These are phyloP conservation scores for Embiotoca jacksoni DNA, from an alignment of 2,113 vertebrate species.

Conservation along the genomic window DNA sequence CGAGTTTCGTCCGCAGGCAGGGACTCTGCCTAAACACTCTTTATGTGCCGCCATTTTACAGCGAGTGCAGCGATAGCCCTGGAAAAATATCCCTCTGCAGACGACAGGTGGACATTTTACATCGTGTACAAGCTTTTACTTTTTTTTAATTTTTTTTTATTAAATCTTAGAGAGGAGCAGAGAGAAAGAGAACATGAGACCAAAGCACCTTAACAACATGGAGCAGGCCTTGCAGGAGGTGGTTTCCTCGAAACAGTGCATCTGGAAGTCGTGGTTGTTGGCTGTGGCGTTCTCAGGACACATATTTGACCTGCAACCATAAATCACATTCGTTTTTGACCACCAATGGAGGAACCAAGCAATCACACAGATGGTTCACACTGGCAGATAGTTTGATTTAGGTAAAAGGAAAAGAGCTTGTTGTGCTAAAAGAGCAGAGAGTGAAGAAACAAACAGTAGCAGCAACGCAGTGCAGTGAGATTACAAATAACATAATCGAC, in stretches of 20 bases:
- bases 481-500: constrained; percentile 4
- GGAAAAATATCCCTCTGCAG: constrained; percentile 92
- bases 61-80: constrained; percentile 91
- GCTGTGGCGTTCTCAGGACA: constrained; percentile 89
- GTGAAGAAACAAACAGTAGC: no score
- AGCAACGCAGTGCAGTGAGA: neutral
- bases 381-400: neutral
- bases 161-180: neutral
- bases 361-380: constrained; percentile 11
- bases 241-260: constrained; percentile 95
- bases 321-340: neutral
- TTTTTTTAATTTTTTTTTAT: no score
- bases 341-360: neutral
- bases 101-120: constrained; percentile 1
- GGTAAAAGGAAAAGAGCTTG: neutral
- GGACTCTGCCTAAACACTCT: constrained; percentile 92
- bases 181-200: neutral
- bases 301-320: constrained; percentile 90
- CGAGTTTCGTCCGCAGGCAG: constrained; percentile 85
- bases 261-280: constrained; percentile 95
- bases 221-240: constrained; percentile 92
- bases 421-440: no score
- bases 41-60: constrained; percentile 94
- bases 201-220: constrained; percentile 91
- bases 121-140: neutral